These are phyloP conservation scores for Serrognathus titanus DNA, from an alignment of 2,888 invertebrate species.

Conservation along the genomic window DNA sequence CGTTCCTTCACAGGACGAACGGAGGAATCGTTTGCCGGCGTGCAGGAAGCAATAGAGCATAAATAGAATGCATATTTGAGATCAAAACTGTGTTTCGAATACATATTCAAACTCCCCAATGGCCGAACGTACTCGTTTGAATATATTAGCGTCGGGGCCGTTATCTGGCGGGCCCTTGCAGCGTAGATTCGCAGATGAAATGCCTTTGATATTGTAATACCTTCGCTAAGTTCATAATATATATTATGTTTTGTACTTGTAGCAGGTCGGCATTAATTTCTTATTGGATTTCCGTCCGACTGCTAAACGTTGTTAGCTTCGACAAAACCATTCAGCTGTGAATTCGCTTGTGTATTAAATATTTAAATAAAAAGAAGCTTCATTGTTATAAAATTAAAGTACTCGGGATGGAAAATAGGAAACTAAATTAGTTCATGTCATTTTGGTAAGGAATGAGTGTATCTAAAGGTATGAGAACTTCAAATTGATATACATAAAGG, in stretches of 20 bases:
- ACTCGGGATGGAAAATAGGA: too few relatives aligned
- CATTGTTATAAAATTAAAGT: too few relatives aligned
- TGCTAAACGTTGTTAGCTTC: slow-evolving; percentile 11
- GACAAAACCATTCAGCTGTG: too few relatives aligned
- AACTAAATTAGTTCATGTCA: too few relatives aligned
- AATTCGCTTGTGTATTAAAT: too few relatives aligned
- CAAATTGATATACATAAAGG: too few relatives aligned
- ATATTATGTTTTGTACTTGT: slow-evolving; percentile 38
- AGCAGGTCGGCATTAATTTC: slow-evolving; percentile 22
- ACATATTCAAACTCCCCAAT: slow-evolving; percentile 48
- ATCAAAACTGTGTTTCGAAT: slow-evolving; percentile 35
- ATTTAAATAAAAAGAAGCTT: too few relatives aligned
- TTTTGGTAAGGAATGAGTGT: too few relatives aligned
- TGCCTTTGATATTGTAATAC: slow-evolving; percentile 50
- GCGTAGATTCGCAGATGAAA: slow-evolving; percentile 45
- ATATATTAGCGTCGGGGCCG: slow-evolving; percentile 42
- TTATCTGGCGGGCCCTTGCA: slow-evolving; percentile 43
- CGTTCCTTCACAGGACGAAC: too few relatives aligned
- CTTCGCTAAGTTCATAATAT: slow-evolving; percentile 47
- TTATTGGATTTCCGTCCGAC: slow-evolving; percentile 22
- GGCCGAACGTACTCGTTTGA: slow-evolving; percentile 39
- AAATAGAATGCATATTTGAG: slow-evolving; percentile 37
- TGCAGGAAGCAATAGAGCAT: slow-evolving; percentile 38
- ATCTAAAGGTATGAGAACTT: too few relatives aligned
- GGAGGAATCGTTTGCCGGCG: too few relatives aligned